Evolutionary conservation across 2,888 invertebrate species (phyloP), one percentile per base, ranked within the genome.

Genomic region (Drosophila greeni): DNA sequence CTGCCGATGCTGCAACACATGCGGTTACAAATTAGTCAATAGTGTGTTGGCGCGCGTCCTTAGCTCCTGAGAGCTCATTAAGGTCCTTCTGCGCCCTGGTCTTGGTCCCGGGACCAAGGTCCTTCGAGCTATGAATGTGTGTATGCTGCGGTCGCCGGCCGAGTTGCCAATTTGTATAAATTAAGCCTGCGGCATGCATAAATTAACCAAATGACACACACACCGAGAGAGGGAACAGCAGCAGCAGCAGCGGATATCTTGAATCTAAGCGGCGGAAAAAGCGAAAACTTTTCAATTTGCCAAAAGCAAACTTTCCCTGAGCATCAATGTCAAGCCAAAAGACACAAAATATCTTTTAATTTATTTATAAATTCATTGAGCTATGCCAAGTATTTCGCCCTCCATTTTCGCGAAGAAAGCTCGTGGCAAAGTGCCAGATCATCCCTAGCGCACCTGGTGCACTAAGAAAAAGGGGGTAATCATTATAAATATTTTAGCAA

Each of bases 11-110:
- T 81, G 74, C 84, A 75, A 72, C 75, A 74, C 59, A 73, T 78
- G 75, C 55, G 79, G 80, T 58, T 71, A 71, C 79, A 84, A 84
- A 81, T 81, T 81, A 81, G 80, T 84, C 80, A 79, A 81, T 81
- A 79, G 66, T 78, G 67, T 75, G 48, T 53, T 29, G 36, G 18
- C 29, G 20, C 16, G 36, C 42, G 24, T 60, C 42, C 72, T 45
- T 65, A 60, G 70, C 73, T 58, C 37, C 66, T 23, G 18, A 76
- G 74, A 76, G 74, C 74, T 80, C 82, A 84, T 82, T 80, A 82
- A 54, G 62, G 61, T 60, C 60, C 40, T 24, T 42, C 29, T n/a
- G n/a, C n/a, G n/a, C n/a, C n/a, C n/a, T 20, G 29, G 53, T 7
- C 31, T 37, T 8, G 20, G 39, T 43, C 53, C 39, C 40, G 23